These are phyloP conservation scores for Ceyx cyanopectus DNA, from an alignment of 2,113 vertebrate species.

Conservation along the genomic window DNA sequence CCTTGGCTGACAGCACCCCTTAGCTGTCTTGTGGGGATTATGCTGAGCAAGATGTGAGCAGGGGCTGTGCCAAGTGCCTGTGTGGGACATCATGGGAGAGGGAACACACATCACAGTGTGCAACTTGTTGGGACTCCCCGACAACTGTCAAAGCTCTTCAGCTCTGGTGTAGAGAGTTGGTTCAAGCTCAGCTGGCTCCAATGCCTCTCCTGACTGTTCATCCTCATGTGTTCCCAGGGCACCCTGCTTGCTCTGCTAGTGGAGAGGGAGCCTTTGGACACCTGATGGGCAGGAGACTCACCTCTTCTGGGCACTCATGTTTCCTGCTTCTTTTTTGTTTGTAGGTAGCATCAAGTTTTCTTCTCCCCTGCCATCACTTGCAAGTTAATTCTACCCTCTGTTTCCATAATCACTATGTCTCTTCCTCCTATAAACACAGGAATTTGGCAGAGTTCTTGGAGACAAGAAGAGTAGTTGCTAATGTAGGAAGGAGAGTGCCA, in stretches of 20 bases:
- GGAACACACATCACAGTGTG: fast-evolving
- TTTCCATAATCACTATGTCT: not conserved
- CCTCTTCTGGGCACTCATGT: not conserved
- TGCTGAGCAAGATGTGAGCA: fast-evolving
- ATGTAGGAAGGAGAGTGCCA: not conserved
- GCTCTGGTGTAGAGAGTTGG: fast-evolving
- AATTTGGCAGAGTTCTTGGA: not conserved
- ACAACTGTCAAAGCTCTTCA: not conserved
- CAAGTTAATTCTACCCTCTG: not conserved
- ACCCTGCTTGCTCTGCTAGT: fast-evolving
- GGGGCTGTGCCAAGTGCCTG: fast-evolving
- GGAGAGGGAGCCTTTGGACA: not conserved
- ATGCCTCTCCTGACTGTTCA: not conserved
- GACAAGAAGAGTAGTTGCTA: not conserved
- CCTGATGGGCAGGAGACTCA: not conserved
- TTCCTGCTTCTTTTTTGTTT: not conserved
- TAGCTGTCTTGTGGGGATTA: fast-evolving
- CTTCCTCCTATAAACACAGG: not conserved
- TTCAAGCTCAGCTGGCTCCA: not conserved
- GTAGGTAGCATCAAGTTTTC: not conserved
- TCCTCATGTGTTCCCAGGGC: not conserved
- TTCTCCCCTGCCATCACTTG: not conserved
- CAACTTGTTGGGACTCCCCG: not conserved
- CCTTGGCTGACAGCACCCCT: not conserved
- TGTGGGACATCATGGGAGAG: not conserved